Conservation (phyloP, 37 sponge, comb jelly and placozoan genomes). For the Lycopodina hypogea region DNA sequence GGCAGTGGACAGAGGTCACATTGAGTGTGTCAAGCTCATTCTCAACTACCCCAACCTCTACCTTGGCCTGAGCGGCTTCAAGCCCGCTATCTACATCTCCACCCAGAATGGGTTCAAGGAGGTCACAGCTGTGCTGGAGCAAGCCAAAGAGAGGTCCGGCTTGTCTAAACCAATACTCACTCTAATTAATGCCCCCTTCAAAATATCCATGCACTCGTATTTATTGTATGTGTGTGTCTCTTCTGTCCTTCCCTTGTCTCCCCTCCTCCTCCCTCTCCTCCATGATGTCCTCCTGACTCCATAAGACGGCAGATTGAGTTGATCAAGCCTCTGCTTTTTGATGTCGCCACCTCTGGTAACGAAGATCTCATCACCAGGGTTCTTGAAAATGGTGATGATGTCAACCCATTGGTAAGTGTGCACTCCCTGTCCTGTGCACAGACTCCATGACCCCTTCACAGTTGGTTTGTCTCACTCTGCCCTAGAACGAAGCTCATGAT, state of each 20-base stretch:
- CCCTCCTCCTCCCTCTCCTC: neutral
- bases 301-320: slow-evolving; percentile 32
- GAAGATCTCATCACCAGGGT: slow-evolving; percentile 16
- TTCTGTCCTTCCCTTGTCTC: neutral
- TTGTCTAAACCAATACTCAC: no score
- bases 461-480: neutral
- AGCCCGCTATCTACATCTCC: slow-evolving; percentile 25
- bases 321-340: slow-evolving; percentile 42
- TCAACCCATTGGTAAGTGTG: slow-evolving; percentile 60
- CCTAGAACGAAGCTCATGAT: slow-evolving; percentile 45
- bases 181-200: no score
- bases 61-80: slow-evolving; percentile 40
- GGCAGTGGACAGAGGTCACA: slow-evolving; percentile 35
- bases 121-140: slow-evolving; percentile 13
- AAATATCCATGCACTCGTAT: no score
- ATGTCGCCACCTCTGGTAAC: slow-evolving; percentile 28
- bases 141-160: slow-evolving; percentile 28
- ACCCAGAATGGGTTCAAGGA: neutral
- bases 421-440: neutral
- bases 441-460: neutral
- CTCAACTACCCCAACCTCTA: slow-evolving; percentile 11
- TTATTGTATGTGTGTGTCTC: no score
- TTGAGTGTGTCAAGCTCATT: slow-evolving; percentile 41
- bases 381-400: slow-evolving; percentile 66
- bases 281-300: neutral